phyloP scores from a whole-genome alignment of 2,113 vertebrate species.

The Nothobranchius furzeri region DNA sequence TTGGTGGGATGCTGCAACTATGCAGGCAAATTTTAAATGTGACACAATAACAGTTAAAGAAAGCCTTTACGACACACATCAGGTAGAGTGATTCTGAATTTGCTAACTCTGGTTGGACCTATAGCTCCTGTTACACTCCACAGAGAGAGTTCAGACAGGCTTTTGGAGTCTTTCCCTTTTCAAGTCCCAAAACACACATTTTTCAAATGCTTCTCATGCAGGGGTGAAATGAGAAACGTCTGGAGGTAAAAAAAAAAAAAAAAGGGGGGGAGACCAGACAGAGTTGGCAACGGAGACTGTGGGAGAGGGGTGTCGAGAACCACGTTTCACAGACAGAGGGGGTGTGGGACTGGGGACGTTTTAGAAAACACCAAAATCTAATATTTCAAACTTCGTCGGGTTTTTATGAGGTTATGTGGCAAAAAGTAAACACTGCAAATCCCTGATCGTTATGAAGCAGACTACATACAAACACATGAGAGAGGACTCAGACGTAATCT shows the following conservation, averaged over 20 bases:
- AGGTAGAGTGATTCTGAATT: neutral
- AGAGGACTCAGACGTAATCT: constrained; percentile 18
- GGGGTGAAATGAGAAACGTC: constrained; percentile 53
- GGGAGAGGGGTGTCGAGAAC: constrained; percentile 12
- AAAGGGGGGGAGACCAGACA: constrained; percentile 17
- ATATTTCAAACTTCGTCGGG: constrained; percentile 7
- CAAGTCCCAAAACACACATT: constrained; percentile 60
- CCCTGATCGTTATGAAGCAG: neutral
- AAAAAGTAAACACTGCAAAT: neutral
- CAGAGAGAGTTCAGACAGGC: constrained; percentile 27
- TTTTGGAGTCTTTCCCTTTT: constrained; percentile 42
- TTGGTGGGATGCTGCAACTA: neutral
- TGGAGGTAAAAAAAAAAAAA: constrained; percentile 7
- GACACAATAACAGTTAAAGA: neutral
- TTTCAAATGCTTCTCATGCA: constrained; percentile 57
- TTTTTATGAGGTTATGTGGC: neutral
- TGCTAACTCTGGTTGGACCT: constrained; percentile 19
- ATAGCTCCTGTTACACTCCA: constrained; percentile 19
- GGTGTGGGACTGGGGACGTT: constrained; percentile 14
- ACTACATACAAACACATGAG: neutral
- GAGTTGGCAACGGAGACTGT: constrained; percentile 4
- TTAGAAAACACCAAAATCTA: constrained; percentile 25
- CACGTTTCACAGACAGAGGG: constrained; percentile 44
- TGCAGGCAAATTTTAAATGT: neutral
- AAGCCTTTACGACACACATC: neutral